Evolutionary conservation across 1,140 invertebrate genomes (phyloP), one percentile per base, ranked within the genome.

Genomic region (Teleopsis dalmanni): DNA sequence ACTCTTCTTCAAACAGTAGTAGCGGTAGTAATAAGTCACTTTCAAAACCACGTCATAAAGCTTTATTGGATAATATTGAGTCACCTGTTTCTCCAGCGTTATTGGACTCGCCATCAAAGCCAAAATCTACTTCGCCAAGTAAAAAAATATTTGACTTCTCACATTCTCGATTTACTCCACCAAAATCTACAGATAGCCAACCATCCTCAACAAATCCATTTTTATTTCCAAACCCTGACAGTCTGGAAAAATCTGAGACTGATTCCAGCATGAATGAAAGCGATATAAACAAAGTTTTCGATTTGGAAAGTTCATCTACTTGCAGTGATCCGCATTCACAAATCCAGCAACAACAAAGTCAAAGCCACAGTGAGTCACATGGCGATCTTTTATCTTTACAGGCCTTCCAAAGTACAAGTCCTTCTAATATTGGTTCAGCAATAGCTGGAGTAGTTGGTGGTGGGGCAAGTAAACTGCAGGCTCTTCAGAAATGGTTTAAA

Each of bases 401-500:
- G 16, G 42, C 51, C 11, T 36, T 48, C 10, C 47, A 55, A 38
- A 43, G 44, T 37, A 48, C 51, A 11, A 53, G 47, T 46, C 64
- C 63, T 1, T 57, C 51, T 31, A 65, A 69, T 36, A 48, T 71
- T 13, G 60, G 62, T 16, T 68, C 59, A 0, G 62, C 62, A 18
- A 66, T 68, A 27, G 65, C 62, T 0, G 68, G 68, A 5, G 67
- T 70, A 0, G 76, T 78, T 2, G 73, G 72, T 34, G 75, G 72
- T 14, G 74, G 78, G 7, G 67, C 71, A 35, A 74, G 75, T 36
- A 84, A 82, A 64, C 76, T 83, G 51, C 80, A 78, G 51, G 80
- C 79, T 13, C 56, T 84, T 10, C 82, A 83, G 46, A 85, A 85
- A 52, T 87, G 83, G 83, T 73, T 86, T 35, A 79, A 81, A 54